A percentile compares a stretch with the other conserved stretches of the same genome.
Evolutionary conservation across 2,797 vertebrate species (phyloP).

Genomic region (Glyptemys insculpta): DNA sequence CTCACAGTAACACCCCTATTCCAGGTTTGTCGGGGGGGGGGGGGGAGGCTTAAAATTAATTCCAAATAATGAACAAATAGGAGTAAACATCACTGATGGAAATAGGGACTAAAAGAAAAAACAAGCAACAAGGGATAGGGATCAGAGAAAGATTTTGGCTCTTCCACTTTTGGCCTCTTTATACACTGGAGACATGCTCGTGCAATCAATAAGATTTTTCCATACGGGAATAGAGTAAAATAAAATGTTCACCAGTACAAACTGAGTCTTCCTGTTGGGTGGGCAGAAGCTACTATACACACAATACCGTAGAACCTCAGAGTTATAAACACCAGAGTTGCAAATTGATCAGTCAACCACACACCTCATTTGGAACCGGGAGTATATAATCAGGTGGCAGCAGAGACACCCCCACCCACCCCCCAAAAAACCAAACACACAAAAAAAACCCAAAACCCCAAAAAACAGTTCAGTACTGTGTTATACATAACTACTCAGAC

Average conservation of each 20-base stretch:
- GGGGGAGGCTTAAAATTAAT: not conserved
- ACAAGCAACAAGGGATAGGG: not conserved
- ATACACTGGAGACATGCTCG: not conserved
- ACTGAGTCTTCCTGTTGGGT: not conserved
- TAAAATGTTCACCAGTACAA: not conserved
- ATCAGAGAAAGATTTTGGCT: not conserved
- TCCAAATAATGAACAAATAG: not conserved
- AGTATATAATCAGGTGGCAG: too few relatives aligned
- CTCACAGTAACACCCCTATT: accelerated
- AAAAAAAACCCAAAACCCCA: too few relatives aligned
- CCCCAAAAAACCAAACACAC: too few relatives aligned
- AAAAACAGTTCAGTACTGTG: too few relatives aligned
- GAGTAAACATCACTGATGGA: not conserved
- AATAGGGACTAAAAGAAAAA: not conserved
- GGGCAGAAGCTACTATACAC: not conserved
- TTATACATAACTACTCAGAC: too few relatives aligned
- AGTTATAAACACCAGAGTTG: too few relatives aligned
- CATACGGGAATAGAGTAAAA: not conserved
- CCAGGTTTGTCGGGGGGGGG: not conserved
- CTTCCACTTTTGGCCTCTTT: not conserved
- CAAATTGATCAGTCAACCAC: too few relatives aligned
- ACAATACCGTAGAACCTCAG: too few relatives aligned
- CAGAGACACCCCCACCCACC: too few relatives aligned
- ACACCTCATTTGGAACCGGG: too few relatives aligned
- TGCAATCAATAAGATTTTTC: not conserved